Percentiles rank a stretch among this genome's conserved stretches.
Conservation (phyloP, 1,140 invertebrate genomes). For the Brachionus calyciflorus region DNA sequence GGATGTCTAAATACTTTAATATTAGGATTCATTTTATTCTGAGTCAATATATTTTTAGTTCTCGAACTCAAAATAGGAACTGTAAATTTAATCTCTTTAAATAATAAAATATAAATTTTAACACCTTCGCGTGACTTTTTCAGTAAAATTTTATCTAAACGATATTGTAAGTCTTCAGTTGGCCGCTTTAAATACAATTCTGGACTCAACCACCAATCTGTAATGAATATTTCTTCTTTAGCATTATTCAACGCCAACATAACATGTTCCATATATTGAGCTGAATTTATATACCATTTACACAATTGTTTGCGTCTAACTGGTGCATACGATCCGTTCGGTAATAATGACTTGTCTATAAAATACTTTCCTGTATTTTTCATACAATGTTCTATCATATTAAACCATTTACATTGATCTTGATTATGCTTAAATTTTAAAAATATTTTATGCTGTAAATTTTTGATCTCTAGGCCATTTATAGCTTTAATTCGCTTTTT, state of each 20-base stretch:
- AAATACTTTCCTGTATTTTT: background rate
- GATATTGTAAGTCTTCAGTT: constrained; percentile 71
- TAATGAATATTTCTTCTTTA: constrained; percentile 88
- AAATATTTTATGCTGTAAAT: background rate
- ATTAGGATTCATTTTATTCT: background rate
- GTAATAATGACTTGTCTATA: background rate
- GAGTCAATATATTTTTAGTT: constrained; percentile 77
- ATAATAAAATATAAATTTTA: constrained; percentile 84
- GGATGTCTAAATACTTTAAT: constrained; percentile 78
- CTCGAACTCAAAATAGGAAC: constrained; percentile 89
- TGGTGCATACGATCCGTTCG: constrained; percentile 9
- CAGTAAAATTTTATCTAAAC: constrained; percentile 77
- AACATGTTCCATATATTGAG: constrained; percentile 78
- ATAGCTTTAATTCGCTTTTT: background rate
- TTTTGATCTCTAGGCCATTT: background rate
- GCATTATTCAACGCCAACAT: constrained; percentile 82
- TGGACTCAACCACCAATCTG: constrained; percentile 90
- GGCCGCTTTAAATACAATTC: constrained; percentile 85
- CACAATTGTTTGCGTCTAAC: background rate
- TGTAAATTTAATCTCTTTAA: constrained; percentile 92
- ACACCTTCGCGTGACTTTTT: constrained; percentile 79
- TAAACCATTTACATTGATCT: background rate
- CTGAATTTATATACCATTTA: constrained; percentile 75
- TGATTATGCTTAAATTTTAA: constrained; percentile 25
- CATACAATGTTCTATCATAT: background rate